These are phyloP conservation scores for Nysson spinosus DNA, from an alignment of 2,888 invertebrate species.

Conservation along the genomic window DNA sequence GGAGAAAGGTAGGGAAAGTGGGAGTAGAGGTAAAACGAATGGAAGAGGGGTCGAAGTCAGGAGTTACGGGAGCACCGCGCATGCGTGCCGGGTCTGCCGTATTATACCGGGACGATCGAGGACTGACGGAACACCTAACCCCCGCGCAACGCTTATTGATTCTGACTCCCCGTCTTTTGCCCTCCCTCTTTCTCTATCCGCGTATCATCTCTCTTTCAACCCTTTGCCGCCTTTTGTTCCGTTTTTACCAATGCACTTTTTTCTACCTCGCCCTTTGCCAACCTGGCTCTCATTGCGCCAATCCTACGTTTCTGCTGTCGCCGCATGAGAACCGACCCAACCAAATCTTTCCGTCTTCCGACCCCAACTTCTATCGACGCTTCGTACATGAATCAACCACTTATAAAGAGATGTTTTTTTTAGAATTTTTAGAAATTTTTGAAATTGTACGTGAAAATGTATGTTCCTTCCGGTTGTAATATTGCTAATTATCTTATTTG, in stretches of 20 bases:
- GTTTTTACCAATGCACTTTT: neutral
- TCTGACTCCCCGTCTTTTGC: conserved; percentile 64
- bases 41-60: conserved; percentile 22
- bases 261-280: neutral
- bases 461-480: no score
- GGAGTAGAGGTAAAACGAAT: conserved; percentile 32
- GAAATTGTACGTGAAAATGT: no score
- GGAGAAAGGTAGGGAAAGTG: conserved; percentile 22
- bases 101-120: conserved; percentile 58
- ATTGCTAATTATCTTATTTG: no score
- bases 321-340: no score
- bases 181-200: conserved; percentile 4
- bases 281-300: no score
- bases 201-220: neutral
- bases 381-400: no score
- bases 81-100: conserved; percentile 54
- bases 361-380: no score
- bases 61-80: conserved; percentile 52
- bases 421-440: no score
- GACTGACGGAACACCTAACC: conserved; percentile 59
- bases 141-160: conserved; percentile 73
- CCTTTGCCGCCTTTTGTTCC: neutral
- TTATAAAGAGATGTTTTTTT: no score
- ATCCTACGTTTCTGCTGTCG: no score
- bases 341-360: no score